Evolutionary conservation across 2,113 vertebrate species (phyloP).

Genomic region (Lophochroa leadbeateri): DNA sequence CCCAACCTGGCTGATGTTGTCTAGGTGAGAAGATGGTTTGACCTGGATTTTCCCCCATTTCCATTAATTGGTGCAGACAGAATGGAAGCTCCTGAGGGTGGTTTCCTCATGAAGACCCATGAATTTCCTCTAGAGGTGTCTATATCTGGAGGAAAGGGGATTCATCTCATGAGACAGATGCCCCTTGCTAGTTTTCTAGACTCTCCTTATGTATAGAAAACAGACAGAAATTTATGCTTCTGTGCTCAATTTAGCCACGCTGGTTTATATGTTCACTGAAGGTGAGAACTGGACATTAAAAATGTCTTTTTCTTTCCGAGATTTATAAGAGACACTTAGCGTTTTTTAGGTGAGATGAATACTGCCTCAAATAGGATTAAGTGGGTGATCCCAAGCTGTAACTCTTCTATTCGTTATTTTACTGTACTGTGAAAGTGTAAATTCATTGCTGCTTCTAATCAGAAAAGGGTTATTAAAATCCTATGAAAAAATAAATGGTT

Average conservation of each 20-base stretch:
- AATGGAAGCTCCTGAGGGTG: not conserved
- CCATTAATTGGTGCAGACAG: not conserved
- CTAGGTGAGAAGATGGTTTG: not conserved
- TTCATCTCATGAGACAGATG: not conserved
- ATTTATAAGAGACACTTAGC: not conserved
- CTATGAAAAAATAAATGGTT: not conserved
- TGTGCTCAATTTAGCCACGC: not conserved
- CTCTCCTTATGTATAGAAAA: not conserved
- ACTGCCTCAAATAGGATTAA: not conserved
- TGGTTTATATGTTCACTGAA: not conserved
- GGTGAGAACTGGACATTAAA: not conserved
- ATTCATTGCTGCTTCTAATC: not conserved
- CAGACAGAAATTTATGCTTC: not conserved
- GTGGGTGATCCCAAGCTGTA: not conserved
- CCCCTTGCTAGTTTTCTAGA: not conserved
- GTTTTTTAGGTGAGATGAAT: not conserved
- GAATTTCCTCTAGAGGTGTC: not conserved
- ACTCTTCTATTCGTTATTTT: not conserved
- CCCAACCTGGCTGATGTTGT: accelerated
- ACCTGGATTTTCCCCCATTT: not conserved
- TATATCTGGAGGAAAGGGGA: not conserved
- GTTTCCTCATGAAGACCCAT: not conserved
- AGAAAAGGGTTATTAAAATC: not conserved
- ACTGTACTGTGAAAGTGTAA: not conserved
- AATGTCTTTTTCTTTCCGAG: not conserved